Evolutionary conservation across 2,113 vertebrate species (phyloP).

Genomic region (Atrichornis clamosus): DNA sequence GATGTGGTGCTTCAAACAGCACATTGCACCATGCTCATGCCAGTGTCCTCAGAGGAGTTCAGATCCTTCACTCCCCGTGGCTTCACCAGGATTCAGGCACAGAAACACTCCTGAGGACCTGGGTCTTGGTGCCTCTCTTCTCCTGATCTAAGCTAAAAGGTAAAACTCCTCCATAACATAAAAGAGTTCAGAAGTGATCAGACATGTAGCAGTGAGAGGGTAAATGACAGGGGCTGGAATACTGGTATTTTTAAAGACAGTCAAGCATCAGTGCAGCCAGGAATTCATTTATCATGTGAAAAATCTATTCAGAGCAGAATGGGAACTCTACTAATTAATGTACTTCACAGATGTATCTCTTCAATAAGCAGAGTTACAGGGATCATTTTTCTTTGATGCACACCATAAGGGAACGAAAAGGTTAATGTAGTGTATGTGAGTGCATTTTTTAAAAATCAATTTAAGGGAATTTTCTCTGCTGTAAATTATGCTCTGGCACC

Average conservation of each 20-base stretch:
- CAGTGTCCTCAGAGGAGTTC: background rate
- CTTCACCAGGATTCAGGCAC: background rate
- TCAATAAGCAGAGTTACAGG: background rate
- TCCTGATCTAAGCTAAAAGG: background rate
- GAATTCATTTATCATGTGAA: background rate
- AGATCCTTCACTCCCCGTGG: background rate
- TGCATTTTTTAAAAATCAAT: constrained; percentile 37
- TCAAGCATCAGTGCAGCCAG: background rate
- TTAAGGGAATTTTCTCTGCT: constrained; percentile 39
- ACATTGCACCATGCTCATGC: accelerated
- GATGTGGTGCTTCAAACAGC: background rate
- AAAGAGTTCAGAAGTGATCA: background rate
- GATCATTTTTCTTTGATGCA: constrained; percentile 20
- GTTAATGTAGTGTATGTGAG: constrained; percentile 4
- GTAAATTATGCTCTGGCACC: constrained; percentile 27
- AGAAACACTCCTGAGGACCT: background rate
- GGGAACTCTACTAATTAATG: background rate
- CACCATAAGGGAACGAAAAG: constrained; percentile 10
- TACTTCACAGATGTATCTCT: background rate
- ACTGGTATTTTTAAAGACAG: background rate
- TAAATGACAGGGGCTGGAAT: background rate
- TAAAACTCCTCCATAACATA: background rate
- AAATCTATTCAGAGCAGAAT: background rate
- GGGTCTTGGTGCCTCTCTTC: background rate
- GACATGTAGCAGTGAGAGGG: background rate